Conservation (phyloP, 1,140 invertebrate genomes). For the Bombus impatiens region DNA sequence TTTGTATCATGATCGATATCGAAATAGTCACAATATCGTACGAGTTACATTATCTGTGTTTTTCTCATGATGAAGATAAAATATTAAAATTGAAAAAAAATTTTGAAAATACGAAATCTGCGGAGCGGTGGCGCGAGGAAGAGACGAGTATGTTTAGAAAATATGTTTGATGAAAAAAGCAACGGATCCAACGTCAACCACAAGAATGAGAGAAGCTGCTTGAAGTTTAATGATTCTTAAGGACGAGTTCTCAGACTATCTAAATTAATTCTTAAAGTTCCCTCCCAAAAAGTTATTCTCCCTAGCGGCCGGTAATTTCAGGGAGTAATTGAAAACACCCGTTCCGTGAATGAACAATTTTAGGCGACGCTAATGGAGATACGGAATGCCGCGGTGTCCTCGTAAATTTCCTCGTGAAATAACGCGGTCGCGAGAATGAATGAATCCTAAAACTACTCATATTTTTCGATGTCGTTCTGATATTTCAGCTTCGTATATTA, state of each 20-base stretch:
- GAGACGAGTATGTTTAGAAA: not conserved
- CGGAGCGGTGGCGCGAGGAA: accelerated
- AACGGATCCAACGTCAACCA: too few species aligned
- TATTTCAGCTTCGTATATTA: slow-evolving; percentile 47
- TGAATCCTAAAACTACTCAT: slow-evolving; percentile 25
- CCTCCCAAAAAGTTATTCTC: slow-evolving; percentile 12
- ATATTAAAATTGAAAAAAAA: too few species aligned
- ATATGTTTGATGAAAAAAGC: too few species aligned
- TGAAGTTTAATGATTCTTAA: slow-evolving; percentile 32
- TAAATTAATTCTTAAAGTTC: slow-evolving; percentile 40
- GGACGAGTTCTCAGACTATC: slow-evolving; percentile 15
- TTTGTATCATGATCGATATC: too few species aligned
- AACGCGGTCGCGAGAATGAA: slow-evolving; percentile 15
- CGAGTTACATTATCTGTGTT: too few species aligned
- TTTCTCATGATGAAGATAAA: too few species aligned
- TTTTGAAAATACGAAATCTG: not conserved
- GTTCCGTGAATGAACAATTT: slow-evolving; percentile 51
- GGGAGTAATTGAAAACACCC: slow-evolving; percentile 47
- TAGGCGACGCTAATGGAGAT: slow-evolving; percentile 47
- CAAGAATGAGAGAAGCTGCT: not conserved
- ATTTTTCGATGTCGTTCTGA: slow-evolving; percentile 39
- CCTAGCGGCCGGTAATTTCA: not conserved
- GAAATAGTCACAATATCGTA: too few species aligned
- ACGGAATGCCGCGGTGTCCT: slow-evolving; percentile 3
- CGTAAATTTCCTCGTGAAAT: slow-evolving; percentile 38